Evolutionary conservation across 2,888 invertebrate genomes (phyloP).

Genomic region (Ischnus inquisitorius): DNA sequence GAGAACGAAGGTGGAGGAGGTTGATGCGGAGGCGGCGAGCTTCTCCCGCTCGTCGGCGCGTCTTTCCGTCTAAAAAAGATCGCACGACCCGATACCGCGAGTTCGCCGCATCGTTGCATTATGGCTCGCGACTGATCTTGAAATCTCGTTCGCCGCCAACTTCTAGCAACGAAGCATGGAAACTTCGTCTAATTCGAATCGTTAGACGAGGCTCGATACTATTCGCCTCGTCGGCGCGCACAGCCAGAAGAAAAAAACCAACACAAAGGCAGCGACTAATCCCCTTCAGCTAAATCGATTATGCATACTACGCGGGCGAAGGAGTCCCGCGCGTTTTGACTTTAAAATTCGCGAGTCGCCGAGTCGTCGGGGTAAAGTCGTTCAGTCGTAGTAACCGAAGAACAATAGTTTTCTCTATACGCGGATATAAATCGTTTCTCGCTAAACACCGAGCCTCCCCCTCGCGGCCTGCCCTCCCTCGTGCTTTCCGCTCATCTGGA

Average conservation of each 20-base stretch:
- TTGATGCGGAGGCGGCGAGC: conserved; percentile 30
- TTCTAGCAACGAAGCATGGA: neutral
- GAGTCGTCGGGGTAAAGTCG: neutral
- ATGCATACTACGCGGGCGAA: conserved; percentile 16
- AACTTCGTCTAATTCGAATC: neutral
- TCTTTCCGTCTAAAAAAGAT: conserved; percentile 63
- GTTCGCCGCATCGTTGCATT: conserved; percentile 40
- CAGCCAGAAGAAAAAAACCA: neutral
- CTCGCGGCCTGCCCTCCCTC: neutral
- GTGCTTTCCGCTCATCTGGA: neutral
- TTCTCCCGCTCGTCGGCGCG: conserved; percentile 31
- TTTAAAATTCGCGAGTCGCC: conserved; percentile 29
- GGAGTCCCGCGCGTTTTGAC: conserved; percentile 30
- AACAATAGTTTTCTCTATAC: conserved; percentile 25
- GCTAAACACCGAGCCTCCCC: neutral
- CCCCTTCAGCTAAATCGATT: conserved; percentile 45
- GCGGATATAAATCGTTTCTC: conserved; percentile 14
- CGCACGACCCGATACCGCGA: conserved; percentile 61
- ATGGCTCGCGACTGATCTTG: conserved; percentile 22
- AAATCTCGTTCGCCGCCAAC: conserved; percentile 12
- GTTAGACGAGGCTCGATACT: neutral
- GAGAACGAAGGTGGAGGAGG: conserved; percentile 44
- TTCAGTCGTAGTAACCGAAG: conserved; percentile 9
- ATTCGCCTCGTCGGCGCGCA: neutral
- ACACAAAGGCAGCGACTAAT: conserved; percentile 11